Conservation (phyloP, 2,888 invertebrate species). For the Kryphioiulus occultus region DNA sequence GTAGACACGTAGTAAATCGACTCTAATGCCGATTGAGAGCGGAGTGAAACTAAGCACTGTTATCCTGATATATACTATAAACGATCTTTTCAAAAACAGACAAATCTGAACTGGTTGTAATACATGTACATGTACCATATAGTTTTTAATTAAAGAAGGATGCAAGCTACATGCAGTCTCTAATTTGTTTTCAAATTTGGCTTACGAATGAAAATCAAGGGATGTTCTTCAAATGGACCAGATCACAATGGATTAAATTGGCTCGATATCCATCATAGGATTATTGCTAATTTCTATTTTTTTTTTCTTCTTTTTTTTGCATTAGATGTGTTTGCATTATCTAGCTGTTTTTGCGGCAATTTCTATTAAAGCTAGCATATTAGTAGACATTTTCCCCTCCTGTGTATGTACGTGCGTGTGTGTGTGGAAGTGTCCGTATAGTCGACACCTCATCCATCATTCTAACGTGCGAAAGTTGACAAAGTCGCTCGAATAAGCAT, state of each 20-base stretch:
- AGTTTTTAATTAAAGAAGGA: too few relatives aligned
- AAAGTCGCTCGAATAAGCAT: conserved; percentile 39
- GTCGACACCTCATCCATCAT: conserved; percentile 40
- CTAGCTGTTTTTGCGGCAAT: neutral
- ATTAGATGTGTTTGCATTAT: too few relatives aligned
- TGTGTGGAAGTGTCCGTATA: conserved; percentile 29
- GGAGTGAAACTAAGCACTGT: too few relatives aligned
- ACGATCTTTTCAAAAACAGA: too few relatives aligned
- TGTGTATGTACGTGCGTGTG: neutral
- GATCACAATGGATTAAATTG: neutral
- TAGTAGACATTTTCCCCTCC: neutral
- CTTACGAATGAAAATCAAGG: too few relatives aligned
- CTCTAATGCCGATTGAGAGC: too few relatives aligned
- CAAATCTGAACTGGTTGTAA: too few relatives aligned
- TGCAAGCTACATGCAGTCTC: too few relatives aligned
- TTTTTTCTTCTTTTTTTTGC: neutral
- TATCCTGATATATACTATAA: too few relatives aligned
- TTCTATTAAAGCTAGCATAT: neutral
- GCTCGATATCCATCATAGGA: neutral
- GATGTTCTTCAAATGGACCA: neutral
- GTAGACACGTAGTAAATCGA: too few relatives aligned
- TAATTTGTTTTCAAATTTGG: too few relatives aligned
- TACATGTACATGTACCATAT: too few relatives aligned
- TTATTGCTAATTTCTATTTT: neutral
- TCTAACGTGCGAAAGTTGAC: conserved; percentile 39